These are phyloP conservation scores for Colletes collaris DNA, from an alignment of 2,888 invertebrate species.

Conservation along the genomic window DNA sequence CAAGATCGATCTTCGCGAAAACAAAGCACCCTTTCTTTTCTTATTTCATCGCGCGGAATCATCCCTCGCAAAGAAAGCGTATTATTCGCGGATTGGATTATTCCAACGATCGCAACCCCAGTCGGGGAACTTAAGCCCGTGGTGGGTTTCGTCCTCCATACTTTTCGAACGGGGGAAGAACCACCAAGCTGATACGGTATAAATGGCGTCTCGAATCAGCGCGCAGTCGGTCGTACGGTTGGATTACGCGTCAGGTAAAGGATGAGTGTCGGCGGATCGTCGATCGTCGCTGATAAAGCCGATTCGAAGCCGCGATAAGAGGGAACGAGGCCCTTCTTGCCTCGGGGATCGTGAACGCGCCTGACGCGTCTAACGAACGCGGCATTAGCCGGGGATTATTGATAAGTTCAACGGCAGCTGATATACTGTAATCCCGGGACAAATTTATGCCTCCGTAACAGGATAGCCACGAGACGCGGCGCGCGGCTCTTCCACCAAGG, in stretches of 20 bases:
- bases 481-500: not conserved
- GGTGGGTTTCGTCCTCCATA: no score
- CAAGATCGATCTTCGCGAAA: no score
- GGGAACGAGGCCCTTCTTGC: constrained; percentile 5
- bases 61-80: no score
- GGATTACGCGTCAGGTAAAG: constrained; percentile 40
- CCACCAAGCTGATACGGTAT: constrained; percentile 4
- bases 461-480: constrained; percentile 23
- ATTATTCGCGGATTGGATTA: no score
- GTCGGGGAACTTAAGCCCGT: no score
- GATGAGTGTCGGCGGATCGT: constrained; percentile 38
- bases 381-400: constrained; percentile 38
- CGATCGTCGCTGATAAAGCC: constrained; percentile 40
- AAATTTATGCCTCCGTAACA: constrained; percentile 44
- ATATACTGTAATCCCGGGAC: constrained; percentile 40
- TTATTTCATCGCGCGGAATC: no score
- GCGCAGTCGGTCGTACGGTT: constrained; percentile 9
- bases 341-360: constrained; percentile 11
- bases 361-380: constrained; percentile 26
- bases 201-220: constrained; percentile 47
- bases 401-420: constrained; percentile 46
- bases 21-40: no score
- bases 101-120: no score
- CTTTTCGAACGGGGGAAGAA: not conserved
- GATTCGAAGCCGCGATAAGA: constrained; percentile 41